Evolutionary conservation across 1,140 invertebrate species (phyloP).

Genomic region (Bicyclus anynana): DNA sequence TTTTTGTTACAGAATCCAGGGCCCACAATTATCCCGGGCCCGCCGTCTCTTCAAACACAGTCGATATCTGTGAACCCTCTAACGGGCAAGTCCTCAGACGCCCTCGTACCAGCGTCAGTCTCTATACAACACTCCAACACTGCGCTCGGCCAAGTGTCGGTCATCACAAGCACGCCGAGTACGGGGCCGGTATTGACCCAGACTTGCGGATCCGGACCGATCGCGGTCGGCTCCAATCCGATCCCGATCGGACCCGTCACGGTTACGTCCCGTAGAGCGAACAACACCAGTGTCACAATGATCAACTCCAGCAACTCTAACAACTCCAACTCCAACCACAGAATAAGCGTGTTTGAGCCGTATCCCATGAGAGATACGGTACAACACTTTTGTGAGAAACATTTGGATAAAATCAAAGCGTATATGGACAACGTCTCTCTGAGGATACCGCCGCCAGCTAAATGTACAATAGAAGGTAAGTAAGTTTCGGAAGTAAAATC

Average conservation of each 20-base stretch:
- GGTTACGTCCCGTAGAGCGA: conserved; percentile 80
- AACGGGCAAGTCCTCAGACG: conserved; percentile 63
- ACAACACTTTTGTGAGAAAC: conserved; percentile 96
- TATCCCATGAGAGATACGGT: conserved; percentile 93
- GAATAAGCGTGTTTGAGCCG: conserved; percentile 91
- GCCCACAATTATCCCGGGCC: conserved; percentile 41
- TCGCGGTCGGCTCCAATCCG: conserved; percentile 42
- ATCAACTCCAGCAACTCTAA: conserved; percentile 79
- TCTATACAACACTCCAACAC: conserved; percentile 67
- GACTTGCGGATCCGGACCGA: conserved; percentile 25
- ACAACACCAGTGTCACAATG: conserved; percentile 85
- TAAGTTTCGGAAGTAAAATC: too few relatives aligned
- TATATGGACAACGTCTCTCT: conserved; percentile 93
- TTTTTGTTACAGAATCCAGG: conserved; percentile 34
- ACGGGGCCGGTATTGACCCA: conserved; percentile 37
- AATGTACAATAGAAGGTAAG: conserved; percentile 93
- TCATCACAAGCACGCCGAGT: conserved; percentile 38
- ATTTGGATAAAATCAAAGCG: conserved; percentile 92
- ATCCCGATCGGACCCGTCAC: conserved; percentile 79
- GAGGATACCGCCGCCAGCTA: conserved; percentile 91
- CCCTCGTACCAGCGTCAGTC: conserved; percentile 48
- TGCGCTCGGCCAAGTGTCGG: conserved; percentile 62
- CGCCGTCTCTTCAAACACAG: conserved; percentile 50
- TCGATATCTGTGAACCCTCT: conserved; percentile 69
- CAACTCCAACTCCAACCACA: conserved; percentile 76